Evolutionary conservation across 2,888 invertebrate genomes (phyloP).

Genomic region (Rhaphigaster nebulosa): DNA sequence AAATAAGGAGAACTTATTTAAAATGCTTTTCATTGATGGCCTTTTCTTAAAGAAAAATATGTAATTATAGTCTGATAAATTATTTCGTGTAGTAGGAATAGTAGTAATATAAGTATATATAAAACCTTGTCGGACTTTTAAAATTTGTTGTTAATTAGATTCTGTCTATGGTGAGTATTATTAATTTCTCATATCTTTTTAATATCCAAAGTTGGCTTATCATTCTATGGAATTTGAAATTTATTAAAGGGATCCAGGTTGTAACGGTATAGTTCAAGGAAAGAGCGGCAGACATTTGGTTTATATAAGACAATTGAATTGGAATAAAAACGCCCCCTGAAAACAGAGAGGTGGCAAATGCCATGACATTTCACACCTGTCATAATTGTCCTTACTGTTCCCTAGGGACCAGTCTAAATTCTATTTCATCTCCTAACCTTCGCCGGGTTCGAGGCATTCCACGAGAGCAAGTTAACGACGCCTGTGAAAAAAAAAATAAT

Average conservation of each 20-base stretch:
- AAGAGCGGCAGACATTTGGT: slow-evolving; percentile 34
- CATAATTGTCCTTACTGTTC: slow-evolving; percentile 45
- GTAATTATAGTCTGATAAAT: too few species aligned
- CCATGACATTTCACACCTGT: slow-evolving; percentile 57
- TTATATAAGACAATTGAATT: slow-evolving; percentile 46
- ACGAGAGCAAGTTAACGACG: background rate
- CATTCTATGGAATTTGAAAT: background rate
- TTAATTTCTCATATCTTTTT: too few species aligned
- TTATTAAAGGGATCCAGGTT: background rate
- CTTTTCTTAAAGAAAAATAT: too few species aligned
- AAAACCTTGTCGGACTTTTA: too few species aligned
- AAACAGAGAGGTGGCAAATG: slow-evolving; percentile 54
- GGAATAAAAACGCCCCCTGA: slow-evolving; percentile 19
- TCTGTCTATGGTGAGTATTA: too few species aligned
- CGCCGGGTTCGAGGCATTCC: background rate
- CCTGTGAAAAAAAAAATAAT: background rate
- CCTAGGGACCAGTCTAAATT: background rate
- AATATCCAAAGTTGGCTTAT: too few species aligned
- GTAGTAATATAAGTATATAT: too few species aligned
- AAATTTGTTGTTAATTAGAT: too few species aligned
- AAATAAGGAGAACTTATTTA: too few species aligned
- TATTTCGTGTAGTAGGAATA: too few species aligned
- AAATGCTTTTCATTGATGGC: too few species aligned
- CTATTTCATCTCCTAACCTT: slow-evolving; percentile 21
- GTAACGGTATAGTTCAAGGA: background rate